Conservation (phyloP, 2,797 vertebrate genomes). For the Taenioides sp. region DNA sequence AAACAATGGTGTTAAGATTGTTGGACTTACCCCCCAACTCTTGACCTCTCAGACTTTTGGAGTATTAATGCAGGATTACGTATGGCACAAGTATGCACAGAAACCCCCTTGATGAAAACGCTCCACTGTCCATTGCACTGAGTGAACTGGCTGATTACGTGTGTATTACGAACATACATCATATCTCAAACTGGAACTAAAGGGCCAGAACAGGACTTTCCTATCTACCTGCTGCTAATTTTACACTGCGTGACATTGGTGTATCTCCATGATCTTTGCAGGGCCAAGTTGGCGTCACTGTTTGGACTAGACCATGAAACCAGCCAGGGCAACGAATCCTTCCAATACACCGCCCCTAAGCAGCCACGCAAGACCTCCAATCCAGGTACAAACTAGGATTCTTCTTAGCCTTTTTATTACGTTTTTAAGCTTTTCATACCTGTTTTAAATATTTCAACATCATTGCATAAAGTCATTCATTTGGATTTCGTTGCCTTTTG, state of each 20-base stretch:
- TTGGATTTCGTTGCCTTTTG: too few species aligned
- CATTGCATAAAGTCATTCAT: too few species aligned
- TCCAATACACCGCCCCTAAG: constrained; percentile 95
- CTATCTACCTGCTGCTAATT: neutral
- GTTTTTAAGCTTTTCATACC: too few species aligned
- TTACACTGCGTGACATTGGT: neutral
- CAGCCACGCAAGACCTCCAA: constrained; percentile 87
- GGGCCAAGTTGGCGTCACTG: constrained; percentile 91
- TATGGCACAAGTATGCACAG: neutral
- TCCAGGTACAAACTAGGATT: constrained; percentile 69
- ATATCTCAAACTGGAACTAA: neutral
- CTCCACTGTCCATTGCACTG: neutral
- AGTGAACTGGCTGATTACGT: neutral
- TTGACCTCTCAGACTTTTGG: neutral
- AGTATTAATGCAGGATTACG: constrained; percentile 1
- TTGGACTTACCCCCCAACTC: neutral
- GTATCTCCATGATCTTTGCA: constrained; percentile 46
- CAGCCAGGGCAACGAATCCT: constrained; percentile 88
- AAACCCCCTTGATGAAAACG: neutral
- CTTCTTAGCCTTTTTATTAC: neutral
- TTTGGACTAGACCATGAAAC: constrained; percentile 87
- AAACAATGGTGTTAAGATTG: neutral
- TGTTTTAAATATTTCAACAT: too few species aligned
- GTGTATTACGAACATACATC: neutral
- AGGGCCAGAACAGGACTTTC: neutral